These are phyloP conservation scores for Littorina saxatilis DNA, from an alignment of 1,140 invertebrate genomes.

Conservation along the genomic window DNA sequence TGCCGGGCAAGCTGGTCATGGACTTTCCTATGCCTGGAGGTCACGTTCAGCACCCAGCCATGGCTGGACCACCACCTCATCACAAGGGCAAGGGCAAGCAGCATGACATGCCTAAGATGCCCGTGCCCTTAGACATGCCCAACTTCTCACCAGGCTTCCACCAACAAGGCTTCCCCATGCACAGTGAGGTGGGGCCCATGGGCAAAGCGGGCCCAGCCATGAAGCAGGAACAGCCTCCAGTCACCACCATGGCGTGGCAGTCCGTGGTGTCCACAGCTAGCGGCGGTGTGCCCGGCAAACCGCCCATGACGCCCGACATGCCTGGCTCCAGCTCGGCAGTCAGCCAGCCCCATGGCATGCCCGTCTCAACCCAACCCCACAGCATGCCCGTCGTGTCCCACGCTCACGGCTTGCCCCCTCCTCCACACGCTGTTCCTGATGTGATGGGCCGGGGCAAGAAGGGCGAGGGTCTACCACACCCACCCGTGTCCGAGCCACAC, in stretches of 20 bases:
- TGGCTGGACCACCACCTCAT: not conserved
- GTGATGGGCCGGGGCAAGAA: not conserved
- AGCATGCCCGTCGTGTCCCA: not conserved
- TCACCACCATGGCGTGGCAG: conserved; percentile 8
- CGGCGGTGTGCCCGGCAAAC: not conserved
- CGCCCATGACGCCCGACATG: not conserved
- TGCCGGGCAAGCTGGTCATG: not conserved
- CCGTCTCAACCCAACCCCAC: not conserved
- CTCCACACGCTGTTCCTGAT: conserved; percentile 2
- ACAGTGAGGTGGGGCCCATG: not conserved
- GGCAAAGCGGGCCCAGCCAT: not conserved
- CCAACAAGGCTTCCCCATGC: not conserved
- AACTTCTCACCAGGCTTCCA: not conserved
- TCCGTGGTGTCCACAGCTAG: conserved; percentile 5
- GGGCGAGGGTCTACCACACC: not conserved
- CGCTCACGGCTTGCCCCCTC: not conserved
- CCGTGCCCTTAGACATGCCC: not conserved
- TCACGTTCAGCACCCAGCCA: not conserved
- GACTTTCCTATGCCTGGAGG: not conserved
- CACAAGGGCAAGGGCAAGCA: conserved; percentile 13
- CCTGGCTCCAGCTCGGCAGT: too few relatives aligned
- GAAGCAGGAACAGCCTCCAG: conserved; percentile 6
- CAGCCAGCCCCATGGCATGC: not conserved
- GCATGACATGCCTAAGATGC: not conserved
- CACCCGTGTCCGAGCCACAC: not conserved